Percentiles rank a stretch among this genome's conserved stretches.
These are phyloP conservation scores for Dasyornis broadbenti DNA, from an alignment of 2,113 vertebrate genomes.

Conservation along the genomic window DNA sequence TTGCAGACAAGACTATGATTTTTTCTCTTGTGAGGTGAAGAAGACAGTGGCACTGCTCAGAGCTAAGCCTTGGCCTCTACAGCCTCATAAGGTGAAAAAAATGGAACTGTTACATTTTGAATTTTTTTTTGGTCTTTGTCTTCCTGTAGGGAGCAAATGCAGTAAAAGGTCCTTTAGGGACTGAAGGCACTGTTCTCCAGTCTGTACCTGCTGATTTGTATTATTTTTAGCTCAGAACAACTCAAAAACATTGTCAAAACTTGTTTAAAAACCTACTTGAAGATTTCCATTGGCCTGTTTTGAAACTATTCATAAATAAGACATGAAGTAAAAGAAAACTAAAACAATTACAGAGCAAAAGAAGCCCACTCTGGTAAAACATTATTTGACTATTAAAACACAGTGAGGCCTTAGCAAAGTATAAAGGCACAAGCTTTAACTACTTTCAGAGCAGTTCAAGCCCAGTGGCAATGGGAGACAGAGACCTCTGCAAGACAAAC, in stretches of 20 bases:
- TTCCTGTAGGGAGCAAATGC: neutral
- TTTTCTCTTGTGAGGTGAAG: neutral
- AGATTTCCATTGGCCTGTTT: slow-evolving; percentile 3
- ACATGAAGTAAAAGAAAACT: neutral
- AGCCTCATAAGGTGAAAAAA: neutral
- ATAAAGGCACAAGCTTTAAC: neutral
- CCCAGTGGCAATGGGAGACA: neutral
- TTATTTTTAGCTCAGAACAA: slow-evolving; percentile 23
- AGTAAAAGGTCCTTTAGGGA: neutral
- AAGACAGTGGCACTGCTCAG: neutral
- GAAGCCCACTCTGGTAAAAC: neutral
- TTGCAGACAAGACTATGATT: neutral
- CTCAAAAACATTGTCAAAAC: slow-evolving; percentile 23
- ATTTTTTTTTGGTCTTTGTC: neutral
- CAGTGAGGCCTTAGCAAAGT: neutral
- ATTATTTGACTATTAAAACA: neutral
- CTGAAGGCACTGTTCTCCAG: neutral
- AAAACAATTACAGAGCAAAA: neutral
- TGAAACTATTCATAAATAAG: slow-evolving; percentile 18
- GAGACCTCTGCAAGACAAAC: neutral
- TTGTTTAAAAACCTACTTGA: slow-evolving; percentile 24
- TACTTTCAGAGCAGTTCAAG: neutral
- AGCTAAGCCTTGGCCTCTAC: neutral
- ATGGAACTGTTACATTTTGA: neutral
- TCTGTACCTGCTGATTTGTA: neutral